Percentiles rank a stretch among this genome's conserved stretches.
phyloP scores from a whole-genome alignment of 2,888 invertebrate genomes.

The Dasysyrphus albostriatus region DNA sequence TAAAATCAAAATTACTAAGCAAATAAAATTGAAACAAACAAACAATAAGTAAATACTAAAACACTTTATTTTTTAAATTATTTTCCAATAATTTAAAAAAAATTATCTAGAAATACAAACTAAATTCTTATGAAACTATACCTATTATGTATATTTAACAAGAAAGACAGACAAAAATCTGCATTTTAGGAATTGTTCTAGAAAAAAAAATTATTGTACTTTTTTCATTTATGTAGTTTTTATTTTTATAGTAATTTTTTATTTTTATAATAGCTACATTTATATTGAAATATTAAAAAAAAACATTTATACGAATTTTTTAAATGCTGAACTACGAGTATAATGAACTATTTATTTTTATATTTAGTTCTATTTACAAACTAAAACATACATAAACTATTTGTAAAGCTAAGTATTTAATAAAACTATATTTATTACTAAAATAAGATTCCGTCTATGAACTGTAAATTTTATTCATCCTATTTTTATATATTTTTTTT shows the following conservation, averaged over 20 bases:
- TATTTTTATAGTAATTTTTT: slow-evolving; percentile 15
- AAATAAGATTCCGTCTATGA: neutral
- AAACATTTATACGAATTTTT: slow-evolving; percentile 63
- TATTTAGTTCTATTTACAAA: slow-evolving; percentile 74
- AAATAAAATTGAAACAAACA: slow-evolving; percentile 5
- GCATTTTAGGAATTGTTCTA: slow-evolving; percentile 42
- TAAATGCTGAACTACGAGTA: slow-evolving; percentile 55
- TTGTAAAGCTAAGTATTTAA: slow-evolving; percentile 30
- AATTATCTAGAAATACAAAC: slow-evolving; percentile 19
- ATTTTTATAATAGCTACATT: neutral
- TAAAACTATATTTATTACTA: slow-evolving; percentile 5
- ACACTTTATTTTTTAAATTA: slow-evolving; percentile 19
- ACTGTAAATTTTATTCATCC: slow-evolving; percentile 5
- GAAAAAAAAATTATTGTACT: slow-evolving; percentile 24
- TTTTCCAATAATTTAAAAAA: neutral
- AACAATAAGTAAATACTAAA: slow-evolving; percentile 12
- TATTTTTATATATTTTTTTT: slow-evolving; percentile 42
- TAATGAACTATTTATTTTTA: slow-evolving; percentile 65
- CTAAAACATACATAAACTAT: slow-evolving; percentile 39
- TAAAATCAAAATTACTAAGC: slow-evolving; percentile 7
- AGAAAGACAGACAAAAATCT: slow-evolving; percentile 23
- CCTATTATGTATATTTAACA: slow-evolving; percentile 36
- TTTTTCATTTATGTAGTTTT: neutral
- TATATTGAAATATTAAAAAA: neutral
- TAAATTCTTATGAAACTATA: slow-evolving; percentile 58